phyloP scores from a whole-genome alignment of 2,888 invertebrate species.

The Augochlorella aurata region DNA sequence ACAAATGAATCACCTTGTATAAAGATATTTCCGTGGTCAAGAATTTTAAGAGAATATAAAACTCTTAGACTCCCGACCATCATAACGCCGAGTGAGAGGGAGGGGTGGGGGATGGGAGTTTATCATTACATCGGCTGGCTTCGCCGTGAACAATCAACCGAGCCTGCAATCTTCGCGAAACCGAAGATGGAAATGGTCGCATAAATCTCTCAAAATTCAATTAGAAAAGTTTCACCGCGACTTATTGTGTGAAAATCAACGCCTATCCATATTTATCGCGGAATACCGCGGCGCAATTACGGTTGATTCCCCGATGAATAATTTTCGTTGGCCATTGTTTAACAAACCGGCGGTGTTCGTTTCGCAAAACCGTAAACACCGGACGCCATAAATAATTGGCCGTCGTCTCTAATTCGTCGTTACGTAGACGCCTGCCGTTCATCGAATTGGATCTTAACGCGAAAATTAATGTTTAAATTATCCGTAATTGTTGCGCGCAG shows the following conservation, averaged over 20 bases:
- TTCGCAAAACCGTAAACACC: not conserved
- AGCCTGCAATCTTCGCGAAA: not conserved
- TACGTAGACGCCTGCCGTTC: not conserved
- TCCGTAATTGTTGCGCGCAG: not conserved
- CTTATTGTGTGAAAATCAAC: slow-evolving; percentile 16
- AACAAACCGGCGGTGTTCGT: not conserved
- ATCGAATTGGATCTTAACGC: not conserved
- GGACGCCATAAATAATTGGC: slow-evolving; percentile 8
- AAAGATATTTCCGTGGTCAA: not conserved
- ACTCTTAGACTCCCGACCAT: too few species aligned
- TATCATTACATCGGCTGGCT: not conserved
- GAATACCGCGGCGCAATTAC: slow-evolving; percentile 6
- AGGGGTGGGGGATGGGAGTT: not conserved
- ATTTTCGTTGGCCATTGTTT: slow-evolving; percentile 3
- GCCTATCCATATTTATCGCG: slow-evolving; percentile 4
- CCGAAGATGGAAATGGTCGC: not conserved
- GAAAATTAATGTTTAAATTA: not conserved
- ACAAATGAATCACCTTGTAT: not conserved
- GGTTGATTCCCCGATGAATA: not conserved
- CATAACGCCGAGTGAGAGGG: too few species aligned
- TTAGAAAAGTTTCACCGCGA: slow-evolving; percentile 4
- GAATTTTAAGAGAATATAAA: too few species aligned
- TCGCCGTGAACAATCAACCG: not conserved
- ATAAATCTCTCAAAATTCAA: not conserved
- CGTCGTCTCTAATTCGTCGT: slow-evolving; percentile 7